phyloP scores from a whole-genome alignment of 2,113 vertebrate species.

The Sinocyclocheilus rhinocerous region DNA sequence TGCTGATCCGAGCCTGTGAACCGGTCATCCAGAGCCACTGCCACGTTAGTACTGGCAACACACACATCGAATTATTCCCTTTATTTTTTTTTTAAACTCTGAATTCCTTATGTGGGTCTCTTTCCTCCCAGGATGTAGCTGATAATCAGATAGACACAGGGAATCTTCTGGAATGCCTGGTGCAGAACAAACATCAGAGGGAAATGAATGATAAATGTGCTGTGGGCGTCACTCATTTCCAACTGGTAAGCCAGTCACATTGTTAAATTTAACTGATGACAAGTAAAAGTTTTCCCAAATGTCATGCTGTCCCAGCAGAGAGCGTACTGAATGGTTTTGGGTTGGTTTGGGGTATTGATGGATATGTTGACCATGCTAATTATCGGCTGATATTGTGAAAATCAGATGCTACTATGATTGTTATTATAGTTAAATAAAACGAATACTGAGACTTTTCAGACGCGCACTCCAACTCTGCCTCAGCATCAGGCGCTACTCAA shows the following conservation, averaged over 20 bases:
- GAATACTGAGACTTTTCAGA: no score
- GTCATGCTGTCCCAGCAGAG: slow-evolving; percentile 8
- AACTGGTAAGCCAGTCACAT: slow-evolving; percentile 84
- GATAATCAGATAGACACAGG: slow-evolving; percentile 97
- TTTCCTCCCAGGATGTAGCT: slow-evolving; percentile 83
- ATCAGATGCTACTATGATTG: no score
- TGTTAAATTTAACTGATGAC: background rate
- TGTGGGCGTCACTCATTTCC: slow-evolving; percentile 96
- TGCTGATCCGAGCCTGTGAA: slow-evolving; percentile 88
- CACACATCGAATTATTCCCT: background rate
- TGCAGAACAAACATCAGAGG: slow-evolving; percentile 98
- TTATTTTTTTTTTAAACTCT: background rate
- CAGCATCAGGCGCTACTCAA: no score
- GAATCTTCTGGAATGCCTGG: slow-evolving; percentile 95
- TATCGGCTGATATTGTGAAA: background rate
- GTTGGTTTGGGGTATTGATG: background rate
- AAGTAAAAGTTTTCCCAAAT: slow-evolving; percentile 2
- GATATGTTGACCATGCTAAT: background rate
- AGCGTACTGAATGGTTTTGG: background rate
- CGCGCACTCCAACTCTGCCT: no score
- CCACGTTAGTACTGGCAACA: slow-evolving; percentile 77
- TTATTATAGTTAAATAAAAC: no score
- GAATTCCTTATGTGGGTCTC: background rate
- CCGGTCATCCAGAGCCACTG: slow-evolving; percentile 89
- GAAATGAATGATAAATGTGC: slow-evolving; percentile 98